phyloP scores from a whole-genome alignment of 2,113 vertebrate species.

The Nannobrachium achirus region DNA sequence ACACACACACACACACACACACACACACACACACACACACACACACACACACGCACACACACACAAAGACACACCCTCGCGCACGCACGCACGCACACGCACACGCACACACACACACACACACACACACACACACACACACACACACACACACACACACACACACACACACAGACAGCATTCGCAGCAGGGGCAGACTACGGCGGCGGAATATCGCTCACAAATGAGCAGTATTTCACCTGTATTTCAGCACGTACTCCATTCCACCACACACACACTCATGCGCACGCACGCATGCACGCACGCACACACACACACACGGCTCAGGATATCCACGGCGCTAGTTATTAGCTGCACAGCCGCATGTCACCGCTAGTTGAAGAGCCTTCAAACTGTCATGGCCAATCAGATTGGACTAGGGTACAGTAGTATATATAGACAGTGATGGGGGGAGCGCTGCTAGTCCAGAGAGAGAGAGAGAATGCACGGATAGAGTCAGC shows the following conservation, averaged over 20 bases:
- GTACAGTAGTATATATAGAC: constrained; percentile 26
- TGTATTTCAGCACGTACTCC: constrained; percentile 7
- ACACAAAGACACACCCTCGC: neutral
- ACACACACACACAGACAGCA: neutral
- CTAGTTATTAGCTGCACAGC: constrained; percentile 22
- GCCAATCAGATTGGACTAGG: constrained; percentile 31
- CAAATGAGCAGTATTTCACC: constrained; percentile 5
- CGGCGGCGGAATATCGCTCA: neutral
- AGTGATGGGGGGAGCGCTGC: constrained; percentile 19
- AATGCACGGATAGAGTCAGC: constrained; percentile 43
- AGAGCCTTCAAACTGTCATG: constrained; percentile 39
- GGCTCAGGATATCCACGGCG: constrained; percentile 13
- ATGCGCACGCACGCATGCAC: neutral
- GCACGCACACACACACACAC: neutral
- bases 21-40: neutral
- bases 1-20: neutral
- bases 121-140: neutral
- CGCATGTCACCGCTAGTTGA: constrained; percentile 27
- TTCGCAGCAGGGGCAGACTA: neutral
- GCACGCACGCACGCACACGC: neutral
- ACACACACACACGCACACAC: neutral
- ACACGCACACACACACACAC: no score
- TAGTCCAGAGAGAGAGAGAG: constrained; percentile 25
- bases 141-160: no score
- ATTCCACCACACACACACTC: neutral